Evolutionary conservation across 2,113 vertebrate genomes (phyloP), one percentile per base, ranked within the genome.

Genomic region (Odontesthes bonariensis): DNA sequence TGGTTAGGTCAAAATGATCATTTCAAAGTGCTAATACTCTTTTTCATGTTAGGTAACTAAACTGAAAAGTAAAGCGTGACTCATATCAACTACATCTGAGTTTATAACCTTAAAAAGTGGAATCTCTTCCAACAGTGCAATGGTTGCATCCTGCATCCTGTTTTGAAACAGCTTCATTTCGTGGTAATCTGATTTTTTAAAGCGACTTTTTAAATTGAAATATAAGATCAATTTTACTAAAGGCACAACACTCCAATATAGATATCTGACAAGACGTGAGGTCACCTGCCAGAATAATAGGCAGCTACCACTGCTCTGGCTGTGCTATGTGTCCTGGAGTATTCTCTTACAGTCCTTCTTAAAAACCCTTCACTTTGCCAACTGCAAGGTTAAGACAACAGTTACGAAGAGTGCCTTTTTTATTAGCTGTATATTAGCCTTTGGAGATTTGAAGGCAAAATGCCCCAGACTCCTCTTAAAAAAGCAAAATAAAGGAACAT

Each of bases 321-420:
- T 76, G 72, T 64, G 31, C 32, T 44, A 22, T 66, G 42, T 59
- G 64, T 79, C 49, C 57, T 58, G 56, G 68, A 67, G 17, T 16
- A 52, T 69, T 73, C 62, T 72, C 65, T 69, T 60, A 32, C 54
- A 49, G 55, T 60, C 59, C 17, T 56, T 53, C 38, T 79, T 38
- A 7, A 88, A 68, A 75, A 27, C 33, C 40, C 8, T 77, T 65
- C 66, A 74, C 64, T 89, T 77, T 88, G 79, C 81, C 88, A 92
- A 69, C 70, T 67, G 63, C 80, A 83, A 86, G 87, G 90, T 93
- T 92, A 93, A 92, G 80, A 91, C 88, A 93, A 92, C 90, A 93
- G 67, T 73, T 79, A 76, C 35, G 65, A 73, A 46, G 83, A 85
- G 79, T 56, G 69, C 66, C 79, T 79, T 87, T 92, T 92, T 92